Evolutionary conservation across 2,113 vertebrate genomes (phyloP).

Genomic region (Tapirus terrestris): DNA sequence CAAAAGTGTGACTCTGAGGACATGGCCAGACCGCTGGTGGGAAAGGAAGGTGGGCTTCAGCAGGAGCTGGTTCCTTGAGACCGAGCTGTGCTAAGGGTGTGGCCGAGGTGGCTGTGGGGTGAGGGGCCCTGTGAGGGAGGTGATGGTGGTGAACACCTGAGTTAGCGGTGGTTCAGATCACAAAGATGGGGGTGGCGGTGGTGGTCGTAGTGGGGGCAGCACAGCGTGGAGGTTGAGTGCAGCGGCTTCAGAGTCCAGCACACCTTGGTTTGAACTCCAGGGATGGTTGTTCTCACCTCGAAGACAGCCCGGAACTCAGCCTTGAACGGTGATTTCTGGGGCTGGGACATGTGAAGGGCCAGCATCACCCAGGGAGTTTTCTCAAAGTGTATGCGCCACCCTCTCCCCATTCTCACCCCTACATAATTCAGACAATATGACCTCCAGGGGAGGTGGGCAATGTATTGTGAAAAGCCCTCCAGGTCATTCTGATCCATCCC

Average conservation of each 20-base stretch:
- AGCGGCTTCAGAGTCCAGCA: not conserved
- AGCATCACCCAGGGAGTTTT: not conserved
- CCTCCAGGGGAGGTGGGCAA: not conserved
- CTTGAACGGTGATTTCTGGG: not conserved
- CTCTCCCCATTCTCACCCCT: not conserved
- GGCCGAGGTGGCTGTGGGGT: not conserved
- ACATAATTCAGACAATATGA: not conserved
- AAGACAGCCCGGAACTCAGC: not conserved
- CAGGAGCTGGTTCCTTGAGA: not conserved
- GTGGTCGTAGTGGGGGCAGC: not conserved
- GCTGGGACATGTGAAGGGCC: not conserved
- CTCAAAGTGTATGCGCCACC: not conserved
- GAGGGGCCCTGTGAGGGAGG: not conserved
- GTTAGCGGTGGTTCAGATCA: not conserved
- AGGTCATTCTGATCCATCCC: not conserved
- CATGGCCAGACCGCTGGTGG: not conserved
- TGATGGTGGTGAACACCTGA: not conserved
- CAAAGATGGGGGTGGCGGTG: not conserved
- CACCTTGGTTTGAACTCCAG: not conserved
- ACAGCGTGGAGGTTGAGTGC: not conserved
- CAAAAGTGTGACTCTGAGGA: fast-evolving
- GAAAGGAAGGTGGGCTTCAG: no score
- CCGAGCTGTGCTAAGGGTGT: not conserved
- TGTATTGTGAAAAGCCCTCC: not conserved
- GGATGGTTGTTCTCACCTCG: not conserved